Conservation (phyloP, 2,888 invertebrate species). For the Melinaea marsaeus region DNA sequence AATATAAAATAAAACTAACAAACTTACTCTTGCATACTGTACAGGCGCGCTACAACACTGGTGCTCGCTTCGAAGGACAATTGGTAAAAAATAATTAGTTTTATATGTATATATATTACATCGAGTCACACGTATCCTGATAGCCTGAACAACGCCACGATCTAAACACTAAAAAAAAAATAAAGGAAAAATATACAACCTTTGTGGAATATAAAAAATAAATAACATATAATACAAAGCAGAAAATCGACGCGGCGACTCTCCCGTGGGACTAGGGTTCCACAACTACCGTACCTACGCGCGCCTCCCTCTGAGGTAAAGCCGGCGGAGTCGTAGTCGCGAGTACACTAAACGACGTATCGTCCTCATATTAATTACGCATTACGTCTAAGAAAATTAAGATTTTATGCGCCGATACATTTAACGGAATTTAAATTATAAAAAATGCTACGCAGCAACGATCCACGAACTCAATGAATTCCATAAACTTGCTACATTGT, state of each 20-base stretch:
- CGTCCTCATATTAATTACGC: constrained; percentile 15
- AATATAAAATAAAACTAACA: constrained; percentile 22
- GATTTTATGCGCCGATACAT: constrained; percentile 9
- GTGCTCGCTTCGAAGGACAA: constrained; percentile 19
- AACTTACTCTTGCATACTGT: constrained; percentile 26
- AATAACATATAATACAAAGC: constrained; percentile 75
- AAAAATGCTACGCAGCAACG: constrained; percentile 6
- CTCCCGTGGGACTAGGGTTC: constrained; percentile 74
- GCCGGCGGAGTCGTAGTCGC: constrained; percentile 34
- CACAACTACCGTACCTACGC: constrained; percentile 71
- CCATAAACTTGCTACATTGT: background rate
- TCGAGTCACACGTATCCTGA: constrained; percentile 45
- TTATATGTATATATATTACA: constrained; percentile 19
- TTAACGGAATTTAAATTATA: constrained; percentile 10
- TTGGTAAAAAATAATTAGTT: constrained; percentile 22
- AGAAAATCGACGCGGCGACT: constrained; percentile 75
- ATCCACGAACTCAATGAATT: background rate
- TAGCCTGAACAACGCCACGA: constrained; percentile 56
- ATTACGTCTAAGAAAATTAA: constrained; percentile 18
- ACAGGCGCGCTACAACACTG: constrained; percentile 25
- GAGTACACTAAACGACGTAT: constrained; percentile 25
- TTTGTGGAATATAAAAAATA: constrained; percentile 66
- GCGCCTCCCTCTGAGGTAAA: constrained; percentile 36
- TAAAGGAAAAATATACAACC: constrained; percentile 64
- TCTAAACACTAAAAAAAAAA: constrained; percentile 46